These are phyloP conservation scores for Anarsia innoxiella DNA, from an alignment of 2,888 invertebrate genomes.

Conservation along the genomic window DNA sequence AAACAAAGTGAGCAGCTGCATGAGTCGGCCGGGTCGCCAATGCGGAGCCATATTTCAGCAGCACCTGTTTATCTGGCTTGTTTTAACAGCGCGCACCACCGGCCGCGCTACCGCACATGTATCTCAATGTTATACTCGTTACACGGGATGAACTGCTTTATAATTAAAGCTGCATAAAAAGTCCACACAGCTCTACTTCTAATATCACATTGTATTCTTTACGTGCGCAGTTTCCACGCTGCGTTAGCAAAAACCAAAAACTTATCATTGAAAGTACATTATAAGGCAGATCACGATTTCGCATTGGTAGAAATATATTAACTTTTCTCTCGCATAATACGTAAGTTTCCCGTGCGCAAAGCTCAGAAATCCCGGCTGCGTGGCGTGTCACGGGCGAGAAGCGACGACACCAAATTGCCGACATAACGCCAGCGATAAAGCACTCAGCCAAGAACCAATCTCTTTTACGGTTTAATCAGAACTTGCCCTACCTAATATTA, in stretches of 20 bases:
- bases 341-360: conserved; percentile 12
- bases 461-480: conserved; percentile 71
- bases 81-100: conserved; percentile 44
- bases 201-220: too few species aligned
- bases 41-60: conserved; percentile 59
- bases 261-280: too few species aligned
- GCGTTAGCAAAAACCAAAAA: too few species aligned
- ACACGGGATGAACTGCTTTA: conserved; percentile 5
- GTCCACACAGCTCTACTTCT: too few species aligned
- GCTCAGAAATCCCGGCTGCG: conserved; percentile 14
- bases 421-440: conserved; percentile 65
- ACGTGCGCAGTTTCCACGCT: too few species aligned
- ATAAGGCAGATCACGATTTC: conserved; percentile 6
- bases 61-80: conserved; percentile 62
- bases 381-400: conserved; percentile 16
- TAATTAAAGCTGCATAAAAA: too few species aligned
- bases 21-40: conserved; percentile 39
- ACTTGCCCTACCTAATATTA: conserved; percentile 47
- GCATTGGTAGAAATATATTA: conserved; percentile 4
- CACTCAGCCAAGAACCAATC: conserved; percentile 65
- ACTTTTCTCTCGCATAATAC: conserved; percentile 8
- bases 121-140: conserved; percentile 7
- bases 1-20: conserved; percentile 34
- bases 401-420: conserved; percentile 53
- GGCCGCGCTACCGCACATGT: conserved; percentile 15